A percentile compares a stretch with the other conserved stretches of the same genome.
These are phyloP conservation scores for Callospermophilus lateralis DNA, from an alignment of 2,113 vertebrate genomes.

Conservation along the genomic window DNA sequence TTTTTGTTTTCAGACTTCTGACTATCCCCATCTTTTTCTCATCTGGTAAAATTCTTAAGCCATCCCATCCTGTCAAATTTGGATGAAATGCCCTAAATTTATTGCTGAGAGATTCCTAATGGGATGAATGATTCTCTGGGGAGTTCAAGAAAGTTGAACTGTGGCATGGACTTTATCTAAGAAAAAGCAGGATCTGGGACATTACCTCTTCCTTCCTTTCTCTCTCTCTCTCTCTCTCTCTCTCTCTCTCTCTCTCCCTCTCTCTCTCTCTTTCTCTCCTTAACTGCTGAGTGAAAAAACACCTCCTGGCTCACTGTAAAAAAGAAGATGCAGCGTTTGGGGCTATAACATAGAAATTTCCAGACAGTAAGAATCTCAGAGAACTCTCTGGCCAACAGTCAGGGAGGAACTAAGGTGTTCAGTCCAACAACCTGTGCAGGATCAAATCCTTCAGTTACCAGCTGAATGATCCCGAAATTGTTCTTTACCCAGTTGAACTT, in stretches of 20 bases:
- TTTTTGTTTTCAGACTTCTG: neutral
- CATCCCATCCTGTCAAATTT: neutral
- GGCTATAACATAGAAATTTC: neutral
- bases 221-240: too few species aligned
- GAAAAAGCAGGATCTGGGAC: neutral
- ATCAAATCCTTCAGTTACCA: accelerated
- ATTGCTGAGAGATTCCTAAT: neutral
- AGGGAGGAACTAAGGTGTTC: neutral
- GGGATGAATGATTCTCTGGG: neutral
- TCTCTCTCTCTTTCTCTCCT: neutral
- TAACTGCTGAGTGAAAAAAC: neutral
- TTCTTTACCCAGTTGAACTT: neutral
- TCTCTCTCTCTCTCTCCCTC: too few species aligned
- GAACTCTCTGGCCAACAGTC: neutral
- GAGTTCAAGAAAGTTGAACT: neutral
- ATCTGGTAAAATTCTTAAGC: accelerated
- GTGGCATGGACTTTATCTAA: neutral
- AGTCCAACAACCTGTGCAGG: neutral
- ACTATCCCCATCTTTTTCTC: neutral
- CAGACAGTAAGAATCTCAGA: neutral
- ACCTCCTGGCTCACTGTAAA: neutral
- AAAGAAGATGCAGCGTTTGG: neutral
- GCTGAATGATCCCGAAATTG: neutral
- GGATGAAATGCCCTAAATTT: neutral
- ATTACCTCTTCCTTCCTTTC: neutral